Percentiles rank a stretch among this genome's conserved stretches.
Conservation (phyloP, 2,797 vertebrate species). For the Molossus molossus region DNA sequence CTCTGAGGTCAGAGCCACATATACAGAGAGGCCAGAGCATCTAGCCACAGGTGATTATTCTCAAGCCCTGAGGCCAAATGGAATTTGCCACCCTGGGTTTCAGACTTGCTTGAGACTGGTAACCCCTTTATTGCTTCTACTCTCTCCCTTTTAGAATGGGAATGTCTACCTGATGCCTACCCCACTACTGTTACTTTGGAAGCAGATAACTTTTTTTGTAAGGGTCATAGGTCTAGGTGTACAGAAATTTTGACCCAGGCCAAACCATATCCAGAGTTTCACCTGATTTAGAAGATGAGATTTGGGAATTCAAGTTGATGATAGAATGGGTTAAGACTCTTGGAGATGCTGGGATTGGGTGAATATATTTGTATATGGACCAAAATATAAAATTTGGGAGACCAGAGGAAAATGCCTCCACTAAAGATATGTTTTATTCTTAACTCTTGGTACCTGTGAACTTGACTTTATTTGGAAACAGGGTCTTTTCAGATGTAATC, state of each 20-base stretch:
- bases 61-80: not conserved
- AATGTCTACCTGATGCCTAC: too few species aligned
- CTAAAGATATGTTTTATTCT: not conserved
- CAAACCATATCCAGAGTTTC: not conserved
- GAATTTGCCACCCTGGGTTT: not conserved
- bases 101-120: not conserved
- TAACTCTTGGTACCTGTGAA: not conserved
- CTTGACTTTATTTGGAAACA: not conserved
- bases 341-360: not conserved
- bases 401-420: not conserved
- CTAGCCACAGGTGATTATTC: not conserved
- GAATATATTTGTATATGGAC: not conserved
- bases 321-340: not conserved
- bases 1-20: not conserved
- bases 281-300: not conserved
- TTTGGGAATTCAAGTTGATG: not conserved
- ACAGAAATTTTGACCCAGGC: not conserved
- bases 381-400: not conserved
- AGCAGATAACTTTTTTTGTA: not conserved
- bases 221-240: not conserved
- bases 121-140: too few species aligned
- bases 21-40: not conserved
- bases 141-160: too few species aligned
- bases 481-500: not conserved
- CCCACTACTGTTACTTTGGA: not conserved